A percentile compares a stretch with the other conserved stretches of the same genome.
Conservation (phyloP, 1,140 invertebrate species). For the Calephelis virginiensis region DNA sequence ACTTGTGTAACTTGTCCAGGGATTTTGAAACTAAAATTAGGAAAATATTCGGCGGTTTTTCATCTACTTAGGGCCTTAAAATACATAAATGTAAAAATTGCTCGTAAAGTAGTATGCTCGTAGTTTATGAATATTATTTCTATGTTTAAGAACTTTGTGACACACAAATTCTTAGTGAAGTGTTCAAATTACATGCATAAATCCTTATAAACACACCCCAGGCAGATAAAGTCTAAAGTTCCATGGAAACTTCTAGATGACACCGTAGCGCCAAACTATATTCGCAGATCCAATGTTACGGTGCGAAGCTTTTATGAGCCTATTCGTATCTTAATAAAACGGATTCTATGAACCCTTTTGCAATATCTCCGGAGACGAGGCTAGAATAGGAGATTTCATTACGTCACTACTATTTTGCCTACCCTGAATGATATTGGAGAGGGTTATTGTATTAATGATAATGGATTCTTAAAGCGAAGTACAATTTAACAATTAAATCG, state of each 20-base stretch:
- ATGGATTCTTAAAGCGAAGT: not conserved
- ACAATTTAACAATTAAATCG: no score
- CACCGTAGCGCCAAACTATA: conserved; percentile 2
- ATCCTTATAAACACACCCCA: not conserved
- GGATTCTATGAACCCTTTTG: conserved; percentile 11
- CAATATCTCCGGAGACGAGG: not conserved
- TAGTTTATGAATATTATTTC: no score
- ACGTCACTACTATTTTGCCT: not conserved
- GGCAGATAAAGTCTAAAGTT: not conserved
- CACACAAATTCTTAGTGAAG: not conserved
- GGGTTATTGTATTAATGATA: not conserved
- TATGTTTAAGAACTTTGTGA: no score
- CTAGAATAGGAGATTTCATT: conserved; percentile 1
- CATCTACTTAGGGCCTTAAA: no score
- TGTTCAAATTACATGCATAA: not conserved
- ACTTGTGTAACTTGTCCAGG: no score
- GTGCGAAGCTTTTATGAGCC: conserved; percentile 4
- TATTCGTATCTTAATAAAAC: conserved; percentile 15
- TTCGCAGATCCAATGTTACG: conserved; percentile 8
- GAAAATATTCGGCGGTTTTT: no score
- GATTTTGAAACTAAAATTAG: no score
- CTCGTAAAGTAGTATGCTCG: no score
- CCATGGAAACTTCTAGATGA: conserved; percentile 3
- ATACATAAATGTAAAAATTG: no score
- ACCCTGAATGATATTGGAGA: not conserved